Evolutionary conservation across 2,888 invertebrate genomes (phyloP).

Genomic region (Smittia sp.): DNA sequence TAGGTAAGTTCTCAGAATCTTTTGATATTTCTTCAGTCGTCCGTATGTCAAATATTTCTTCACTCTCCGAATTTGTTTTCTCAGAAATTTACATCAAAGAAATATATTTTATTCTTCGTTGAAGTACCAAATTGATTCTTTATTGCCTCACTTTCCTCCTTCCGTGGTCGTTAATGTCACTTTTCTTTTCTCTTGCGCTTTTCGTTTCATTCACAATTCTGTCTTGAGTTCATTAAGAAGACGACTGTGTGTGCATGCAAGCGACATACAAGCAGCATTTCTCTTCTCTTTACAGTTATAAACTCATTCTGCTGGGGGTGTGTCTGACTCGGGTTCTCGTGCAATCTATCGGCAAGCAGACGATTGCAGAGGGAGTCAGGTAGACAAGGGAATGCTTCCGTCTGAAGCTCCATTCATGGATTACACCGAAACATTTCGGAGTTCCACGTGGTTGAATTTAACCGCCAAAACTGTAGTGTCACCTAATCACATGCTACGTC

Average conservation of each 20-base stretch:
- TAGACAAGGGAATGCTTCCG: no score
- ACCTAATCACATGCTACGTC: no score
- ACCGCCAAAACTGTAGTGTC: no score
- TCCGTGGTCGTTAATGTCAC: not conserved
- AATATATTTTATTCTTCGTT: not conserved
- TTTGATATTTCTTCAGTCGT: no score
- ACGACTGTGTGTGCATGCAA: no score
- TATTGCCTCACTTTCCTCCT: not conserved
- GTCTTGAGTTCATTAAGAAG: not conserved
- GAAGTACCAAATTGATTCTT: not conserved
- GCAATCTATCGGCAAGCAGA: no score
- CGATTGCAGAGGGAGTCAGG: no score
- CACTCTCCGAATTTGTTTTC: not conserved
- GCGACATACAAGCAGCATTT: not conserved
- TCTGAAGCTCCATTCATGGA: no score
- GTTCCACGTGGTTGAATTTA: no score
- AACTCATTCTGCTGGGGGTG: not conserved
- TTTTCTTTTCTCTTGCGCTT: not conserved
- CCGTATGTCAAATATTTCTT: not conserved
- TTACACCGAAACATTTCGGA: no score
- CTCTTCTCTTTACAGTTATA: conserved; percentile 1
- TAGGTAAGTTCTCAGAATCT: not conserved
- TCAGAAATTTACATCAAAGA: conserved; percentile 1
- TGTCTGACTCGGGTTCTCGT: not conserved
- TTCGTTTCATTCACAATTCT: conserved; percentile 14